Base-by-base conservation (phyloP, 2,888 invertebrate species). In the Pycnomerus fuliginosus region DNA sequence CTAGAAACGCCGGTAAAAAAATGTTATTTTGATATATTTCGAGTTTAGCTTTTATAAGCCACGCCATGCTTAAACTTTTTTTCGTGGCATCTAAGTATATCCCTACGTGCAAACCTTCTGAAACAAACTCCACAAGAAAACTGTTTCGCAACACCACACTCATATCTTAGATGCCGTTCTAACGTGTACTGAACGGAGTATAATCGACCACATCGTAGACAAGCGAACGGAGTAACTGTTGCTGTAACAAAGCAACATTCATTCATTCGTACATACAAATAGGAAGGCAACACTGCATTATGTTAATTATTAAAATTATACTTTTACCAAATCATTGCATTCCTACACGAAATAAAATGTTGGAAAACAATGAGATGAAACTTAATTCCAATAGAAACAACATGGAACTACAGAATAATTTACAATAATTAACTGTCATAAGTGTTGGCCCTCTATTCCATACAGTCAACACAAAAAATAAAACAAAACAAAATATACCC, bases 111-210 rank as follows among this genome's bases (percentile, higher is more conserved):
- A 52, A 72, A 73, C 49, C 64, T 67, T 49, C 62, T 61, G 16
- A 59, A 62, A 60, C 73, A 74, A 48, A 71, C 67, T 33, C 60
- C 56, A 57, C 75, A 74, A 38, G 62, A 60, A 56, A 74, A 74
- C 51, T 69, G 70, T 54, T 72, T 74, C 54, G 73, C 74, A 40
- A 78, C 76, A 49, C 81, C 80, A 56, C 82, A 82, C 58, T 82
- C 80, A 56, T 77, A 75, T 42, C 75, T 74, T 48, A 79, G 62
- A 56, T 82, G 81, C 7, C 79, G 73, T 48, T 75, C 75, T 51
- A 81, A 71, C 55, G 80, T 80, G 58, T 78, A 75, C 53, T 77
- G 73, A 64, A 79, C 77, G 17, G 77, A 74, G 61, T 82, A 82
- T 42, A 70, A 71, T 55, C 80, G 78, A 44, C 77, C 76, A 62